Evolutionary conservation across 1,140 invertebrate genomes (phyloP), one percentile per base, ranked within the genome.

Genomic region (Caerostris extrusa): DNA sequence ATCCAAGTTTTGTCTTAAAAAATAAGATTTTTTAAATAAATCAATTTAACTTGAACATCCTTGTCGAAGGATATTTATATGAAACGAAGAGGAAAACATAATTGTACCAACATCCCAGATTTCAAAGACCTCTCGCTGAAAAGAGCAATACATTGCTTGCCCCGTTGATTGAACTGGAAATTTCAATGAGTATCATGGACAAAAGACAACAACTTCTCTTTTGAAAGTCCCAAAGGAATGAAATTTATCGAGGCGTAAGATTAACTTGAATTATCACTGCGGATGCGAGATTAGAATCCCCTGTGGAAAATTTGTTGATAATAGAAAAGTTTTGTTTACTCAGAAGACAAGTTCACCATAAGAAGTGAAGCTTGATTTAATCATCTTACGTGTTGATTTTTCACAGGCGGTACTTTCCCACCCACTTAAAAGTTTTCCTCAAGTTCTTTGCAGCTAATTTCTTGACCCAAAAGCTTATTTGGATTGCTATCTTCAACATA

Each of bases 371-470:
- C 83, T 85, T 85, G 56, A 85, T 85, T 85, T 85, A 85, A 85
- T 85, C 83, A 85, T 58, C 57, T 85, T 60, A 19, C 83, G 82
- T 85, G 83, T 85, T 85, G 83, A 85, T 85, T 85, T 85, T 85
- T 60, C 83, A 85, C 83, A 55, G 6, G 56, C 5, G 71, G 10
- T 77, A 77, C 71, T 77, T 77, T 77, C 14, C 69, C 56, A 67
- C 64, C 57, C 83, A 60, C 57, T 85, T 57, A 85, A 85, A 85
- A 85, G 56, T 85, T 85, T 19, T 57, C 34, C 83, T 85, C 83
- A 34, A 85, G 55, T 85, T 85, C 82, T 58, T 85, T 58, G 55
- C 56, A 58, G 58, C 57, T 85, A 58, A 85, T 85, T 85, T 56
- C 57, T 85, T 57, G 12, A 8, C 56, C 12, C 0, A 34, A 12